Conservation (phyloP, 2,113 vertebrate genomes). For the Poeciliopsis turrubarensis region DNA sequence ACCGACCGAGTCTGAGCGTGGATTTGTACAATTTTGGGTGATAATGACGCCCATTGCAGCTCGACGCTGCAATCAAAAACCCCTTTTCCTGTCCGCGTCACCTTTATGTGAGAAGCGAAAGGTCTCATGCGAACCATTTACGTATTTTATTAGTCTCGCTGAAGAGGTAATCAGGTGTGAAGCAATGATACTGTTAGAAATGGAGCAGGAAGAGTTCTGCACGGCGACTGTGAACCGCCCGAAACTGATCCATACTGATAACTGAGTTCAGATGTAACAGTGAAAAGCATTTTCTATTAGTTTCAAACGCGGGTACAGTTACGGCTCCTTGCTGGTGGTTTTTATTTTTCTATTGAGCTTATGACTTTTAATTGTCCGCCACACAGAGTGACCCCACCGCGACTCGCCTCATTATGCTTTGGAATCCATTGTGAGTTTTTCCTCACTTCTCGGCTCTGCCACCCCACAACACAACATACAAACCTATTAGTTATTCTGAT, state of each 20-base stretch:
- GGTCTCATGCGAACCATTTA: background rate
- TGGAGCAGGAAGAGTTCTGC: background rate
- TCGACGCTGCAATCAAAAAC: background rate
- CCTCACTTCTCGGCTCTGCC: conserved; percentile 25
- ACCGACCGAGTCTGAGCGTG: background rate
- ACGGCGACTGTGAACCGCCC: background rate
- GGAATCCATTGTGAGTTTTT: conserved; percentile 24
- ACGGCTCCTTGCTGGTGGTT: background rate
- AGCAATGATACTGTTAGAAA: no score
- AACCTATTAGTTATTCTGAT: conserved; percentile 54
- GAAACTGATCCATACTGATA: background rate
- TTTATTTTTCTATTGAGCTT: conserved; percentile 8
- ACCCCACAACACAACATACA: conserved; percentile 21
- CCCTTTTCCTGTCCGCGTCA: background rate
- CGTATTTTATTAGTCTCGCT: background rate
- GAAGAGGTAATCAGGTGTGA: background rate
- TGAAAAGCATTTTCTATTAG: background rate
- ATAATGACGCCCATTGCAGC: background rate
- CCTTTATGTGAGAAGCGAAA: background rate
- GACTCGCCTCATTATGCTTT: conserved; percentile 18
- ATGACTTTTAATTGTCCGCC: conserved; percentile 13
- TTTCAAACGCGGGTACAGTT: background rate
- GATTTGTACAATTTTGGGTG: background rate
- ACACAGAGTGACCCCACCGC: conserved; percentile 19
- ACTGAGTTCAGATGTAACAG: background rate